Evolutionary conservation across 2,797 vertebrate genomes (phyloP).

Genomic region (Ambastaia sidthimunki): DNA sequence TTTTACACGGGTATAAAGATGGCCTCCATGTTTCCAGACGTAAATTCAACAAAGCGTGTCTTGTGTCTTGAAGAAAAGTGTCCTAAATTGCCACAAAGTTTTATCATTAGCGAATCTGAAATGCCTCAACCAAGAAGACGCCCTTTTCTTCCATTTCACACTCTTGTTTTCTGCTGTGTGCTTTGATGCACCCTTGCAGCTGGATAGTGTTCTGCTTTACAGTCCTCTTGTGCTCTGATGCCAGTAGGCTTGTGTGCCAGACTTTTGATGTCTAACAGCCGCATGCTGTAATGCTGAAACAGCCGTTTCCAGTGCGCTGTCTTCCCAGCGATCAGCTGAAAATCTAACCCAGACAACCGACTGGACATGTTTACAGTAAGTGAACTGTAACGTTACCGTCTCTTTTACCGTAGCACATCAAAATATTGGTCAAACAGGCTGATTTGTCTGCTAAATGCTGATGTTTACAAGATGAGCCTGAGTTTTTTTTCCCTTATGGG

Average conservation of each 20-base stretch:
- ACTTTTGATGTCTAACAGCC: slow-evolving; percentile 24
- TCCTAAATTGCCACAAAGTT: not conserved
- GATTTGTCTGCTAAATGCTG: not conserved
- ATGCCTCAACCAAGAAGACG: not conserved
- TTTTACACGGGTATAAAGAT: not conserved
- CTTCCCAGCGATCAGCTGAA: slow-evolving; percentile 24
- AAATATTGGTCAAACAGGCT: not conserved
- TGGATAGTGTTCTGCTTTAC: slow-evolving; percentile 10
- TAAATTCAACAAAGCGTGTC: too few species aligned
- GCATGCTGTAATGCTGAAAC: slow-evolving; percentile 29
- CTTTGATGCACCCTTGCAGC: not conserved
- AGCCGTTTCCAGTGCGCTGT: not conserved
- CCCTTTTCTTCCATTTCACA: not conserved
- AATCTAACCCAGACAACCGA: slow-evolving; percentile 21
- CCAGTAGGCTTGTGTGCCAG: slow-evolving; percentile 9
- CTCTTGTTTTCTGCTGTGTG: not conserved
- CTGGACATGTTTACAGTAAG: slow-evolving; percentile 21
- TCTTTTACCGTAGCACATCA: slow-evolving; percentile 7
- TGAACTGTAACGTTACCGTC: slow-evolving; percentile 3
- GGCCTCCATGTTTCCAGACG: too few species aligned
- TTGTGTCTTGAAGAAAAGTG: too few species aligned
- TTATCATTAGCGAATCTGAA: not conserved
- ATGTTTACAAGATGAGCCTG: not conserved
- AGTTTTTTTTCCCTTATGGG: not conserved
- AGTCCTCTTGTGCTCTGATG: not conserved